Conservation (phyloP, 1,140 invertebrate species). For the Drosophila pectinifera region DNA sequence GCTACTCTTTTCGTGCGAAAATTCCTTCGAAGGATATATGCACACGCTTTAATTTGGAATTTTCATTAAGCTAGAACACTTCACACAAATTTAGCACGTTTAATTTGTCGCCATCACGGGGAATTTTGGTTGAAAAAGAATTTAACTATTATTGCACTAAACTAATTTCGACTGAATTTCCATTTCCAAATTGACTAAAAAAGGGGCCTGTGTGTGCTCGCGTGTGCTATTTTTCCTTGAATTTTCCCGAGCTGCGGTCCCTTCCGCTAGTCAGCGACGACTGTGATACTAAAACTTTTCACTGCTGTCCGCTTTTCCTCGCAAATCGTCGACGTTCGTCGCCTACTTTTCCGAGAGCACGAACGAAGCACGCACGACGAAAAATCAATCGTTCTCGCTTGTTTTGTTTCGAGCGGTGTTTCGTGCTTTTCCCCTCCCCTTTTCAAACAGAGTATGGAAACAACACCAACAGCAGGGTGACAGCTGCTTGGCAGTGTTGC, state of each 20-base stretch:
- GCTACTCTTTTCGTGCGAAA: constrained; percentile 46
- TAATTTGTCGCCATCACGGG: constrained; percentile 35
- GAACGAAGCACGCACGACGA: constrained; percentile 46
- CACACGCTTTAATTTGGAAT: constrained; percentile 22
- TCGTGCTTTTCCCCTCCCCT: constrained; percentile 48
- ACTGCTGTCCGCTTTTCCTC: constrained; percentile 49
- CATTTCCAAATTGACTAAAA: constrained; percentile 32
- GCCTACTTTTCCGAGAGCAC: constrained; percentile 65
- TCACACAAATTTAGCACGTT: constrained; percentile 3
- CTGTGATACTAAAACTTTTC: constrained; percentile 69
- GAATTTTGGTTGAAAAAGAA: constrained; percentile 50
- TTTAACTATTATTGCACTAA: constrained; percentile 65
- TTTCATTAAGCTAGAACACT: constrained; percentile 13
- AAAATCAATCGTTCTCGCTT: constrained; percentile 78
- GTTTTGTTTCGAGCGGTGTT: constrained; percentile 72
- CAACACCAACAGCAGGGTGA: constrained; percentile 30
- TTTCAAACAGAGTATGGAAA: constrained; percentile 4
- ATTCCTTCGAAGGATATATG: constrained; percentile 57
- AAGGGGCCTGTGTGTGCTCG: constrained; percentile 14
- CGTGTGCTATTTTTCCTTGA: constrained; percentile 19
- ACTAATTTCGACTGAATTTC: constrained; percentile 47
- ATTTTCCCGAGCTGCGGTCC: constrained; percentile 40
- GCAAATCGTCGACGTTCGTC: constrained; percentile 36
- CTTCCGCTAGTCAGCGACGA: constrained; percentile 73
- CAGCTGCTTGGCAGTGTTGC: constrained; percentile 64